phyloP scores from a whole-genome alignment of 2,797 vertebrate species.

The Aselliscus stoliczkanus region DNA sequence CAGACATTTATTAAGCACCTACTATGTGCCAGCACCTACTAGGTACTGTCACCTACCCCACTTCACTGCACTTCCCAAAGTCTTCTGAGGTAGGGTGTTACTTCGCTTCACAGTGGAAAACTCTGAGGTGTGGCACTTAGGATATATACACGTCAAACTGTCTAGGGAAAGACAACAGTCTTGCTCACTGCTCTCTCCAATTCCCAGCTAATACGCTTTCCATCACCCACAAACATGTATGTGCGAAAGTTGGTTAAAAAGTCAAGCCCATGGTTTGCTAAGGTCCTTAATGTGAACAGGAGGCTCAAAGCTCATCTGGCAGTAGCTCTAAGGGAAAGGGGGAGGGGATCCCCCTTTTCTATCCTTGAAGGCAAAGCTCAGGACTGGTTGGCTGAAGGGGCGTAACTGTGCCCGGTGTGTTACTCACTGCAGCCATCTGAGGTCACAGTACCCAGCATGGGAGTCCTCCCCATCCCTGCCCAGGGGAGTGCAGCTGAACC shows the following conservation, averaged over 20 bases:
- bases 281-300: background rate
- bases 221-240: background rate
- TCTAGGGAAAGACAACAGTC: background rate
- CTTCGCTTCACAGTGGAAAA: background rate
- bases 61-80: background rate
- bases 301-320: background rate
- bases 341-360: background rate
- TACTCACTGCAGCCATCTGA: background rate
- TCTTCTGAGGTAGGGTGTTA: background rate
- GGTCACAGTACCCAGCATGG: background rate
- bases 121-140: rapidly evolving
- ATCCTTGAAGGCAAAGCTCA: background rate
- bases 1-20: background rate
- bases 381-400: background rate
- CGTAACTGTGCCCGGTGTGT: background rate
- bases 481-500: background rate
- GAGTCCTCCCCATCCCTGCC: background rate
- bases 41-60: background rate
- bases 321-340: background rate
- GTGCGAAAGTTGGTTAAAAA: background rate
- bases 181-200: background rate
- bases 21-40: background rate
- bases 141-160: background rate
- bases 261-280: background rate
- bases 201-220: background rate